These are phyloP conservation scores for Siphonodentalium dalli DNA, from an alignment of 2,888 invertebrate genomes.

Conservation along the genomic window DNA sequence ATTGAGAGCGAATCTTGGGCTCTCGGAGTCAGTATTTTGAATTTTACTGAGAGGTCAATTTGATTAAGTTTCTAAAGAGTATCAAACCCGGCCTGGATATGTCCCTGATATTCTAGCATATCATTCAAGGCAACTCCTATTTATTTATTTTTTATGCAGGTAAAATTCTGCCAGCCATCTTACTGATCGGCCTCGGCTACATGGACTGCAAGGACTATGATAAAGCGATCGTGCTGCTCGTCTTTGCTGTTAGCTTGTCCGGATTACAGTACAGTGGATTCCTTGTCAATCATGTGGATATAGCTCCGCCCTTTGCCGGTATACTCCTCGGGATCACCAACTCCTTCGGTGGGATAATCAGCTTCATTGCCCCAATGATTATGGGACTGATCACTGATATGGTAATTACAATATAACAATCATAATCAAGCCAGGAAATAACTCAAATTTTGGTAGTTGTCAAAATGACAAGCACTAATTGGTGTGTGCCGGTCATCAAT, in stretches of 20 bases:
- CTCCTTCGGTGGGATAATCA: slow-evolving; percentile 60
- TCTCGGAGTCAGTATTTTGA: not conserved
- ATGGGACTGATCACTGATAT: slow-evolving; percentile 56
- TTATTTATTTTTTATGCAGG: slow-evolving; percentile 46
- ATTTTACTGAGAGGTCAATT: not conserved
- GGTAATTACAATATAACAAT: no score
- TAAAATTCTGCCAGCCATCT: slow-evolving; percentile 51
- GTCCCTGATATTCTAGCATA: not conserved
- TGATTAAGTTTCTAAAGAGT: not conserved
- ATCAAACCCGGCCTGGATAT: not conserved
- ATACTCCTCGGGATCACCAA: slow-evolving; percentile 63
- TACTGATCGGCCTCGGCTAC: slow-evolving; percentile 58
- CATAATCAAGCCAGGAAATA: no score
- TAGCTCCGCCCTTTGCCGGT: slow-evolving; percentile 63
- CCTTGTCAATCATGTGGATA: slow-evolving; percentile 64
- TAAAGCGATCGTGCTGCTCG: slow-evolving; percentile 53
- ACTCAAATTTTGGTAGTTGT: no score
- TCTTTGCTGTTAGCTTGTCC: slow-evolving; percentile 53
- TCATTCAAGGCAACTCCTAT: no score
- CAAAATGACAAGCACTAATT: no score
- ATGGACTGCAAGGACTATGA: slow-evolving; percentile 53
- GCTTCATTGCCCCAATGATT: slow-evolving; percentile 60
- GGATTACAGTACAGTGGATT: slow-evolving; percentile 61
- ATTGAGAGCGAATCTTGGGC: not conserved
- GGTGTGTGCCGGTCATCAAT: no score